Conservation (phyloP, 2,888 invertebrate species). For the Pseudococcus longispinus region DNA sequence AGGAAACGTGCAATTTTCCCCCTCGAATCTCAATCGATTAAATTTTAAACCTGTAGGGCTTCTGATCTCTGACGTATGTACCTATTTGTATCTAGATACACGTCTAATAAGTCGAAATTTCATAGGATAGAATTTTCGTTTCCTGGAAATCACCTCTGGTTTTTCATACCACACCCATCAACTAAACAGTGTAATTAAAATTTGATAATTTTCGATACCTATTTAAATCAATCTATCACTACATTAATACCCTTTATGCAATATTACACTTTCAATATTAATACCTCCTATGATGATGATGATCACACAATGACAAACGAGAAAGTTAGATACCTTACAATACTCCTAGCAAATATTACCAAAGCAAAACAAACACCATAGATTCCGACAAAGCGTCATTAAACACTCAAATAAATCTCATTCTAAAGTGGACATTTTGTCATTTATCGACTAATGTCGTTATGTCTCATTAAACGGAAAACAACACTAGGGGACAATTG, state of each 20-base stretch:
- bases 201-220: background rate
- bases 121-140: background rate
- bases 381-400: background rate
- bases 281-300: background rate
- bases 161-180: background rate
- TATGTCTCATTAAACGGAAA: conserved; percentile 18
- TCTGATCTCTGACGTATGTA: background rate
- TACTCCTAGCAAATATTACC: background rate
- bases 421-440: background rate
- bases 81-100: background rate
- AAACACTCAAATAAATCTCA: background rate
- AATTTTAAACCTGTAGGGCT: background rate
- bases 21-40: background rate
- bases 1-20: background rate
- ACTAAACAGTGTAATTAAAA: background rate
- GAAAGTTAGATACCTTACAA: background rate
- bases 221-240: background rate
- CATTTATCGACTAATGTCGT: background rate
- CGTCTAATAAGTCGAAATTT: background rate
- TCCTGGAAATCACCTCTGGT: background rate
- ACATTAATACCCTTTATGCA: background rate
- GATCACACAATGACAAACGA: background rate
- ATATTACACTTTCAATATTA: background rate
- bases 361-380: background rate
- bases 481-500: background rate